Evolutionary conservation across 92 coral and sea anemone genomes (phyloP), one percentile per base, ranked within the genome.

Genomic region (Ricordea florida): DNA sequence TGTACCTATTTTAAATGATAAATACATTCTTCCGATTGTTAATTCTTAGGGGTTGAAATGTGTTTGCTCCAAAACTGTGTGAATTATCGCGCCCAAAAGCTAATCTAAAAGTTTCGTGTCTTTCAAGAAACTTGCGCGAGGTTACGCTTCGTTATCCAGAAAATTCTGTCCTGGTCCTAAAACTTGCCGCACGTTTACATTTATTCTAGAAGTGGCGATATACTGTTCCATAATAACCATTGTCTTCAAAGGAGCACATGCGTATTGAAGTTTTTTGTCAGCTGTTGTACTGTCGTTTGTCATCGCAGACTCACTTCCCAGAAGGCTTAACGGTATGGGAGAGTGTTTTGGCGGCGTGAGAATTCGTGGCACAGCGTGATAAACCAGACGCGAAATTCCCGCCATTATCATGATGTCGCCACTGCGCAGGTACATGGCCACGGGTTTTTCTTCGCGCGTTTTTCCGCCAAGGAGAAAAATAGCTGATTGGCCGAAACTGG

Each of bases 381-480:
- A 89, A 13, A 85, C 90, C 33, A 89, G 68, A 13, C 94, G 78
- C 26, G 94, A 61, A 21, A 84, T 69, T 69, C 82, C 84, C 74
- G 94, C 83, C 94, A 89, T 89, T 3, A 89, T 74, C 78, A 89
- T 73, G 37, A 85, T 44, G 69, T 89, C 90, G 1, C 94, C 94
- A 80, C 87, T 84, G 72, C 85, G 90, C 67, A 89, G 49, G 76
- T 72, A 85, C 94, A 89, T 80, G 1, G 94, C 85, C 29, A 71
- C 53, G 17, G 94, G 87, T n/a, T 56, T 58, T 15, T 67, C 76
- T 58, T 80, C 85, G 18, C 83, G 71, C 49, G 74, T 82, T 66
- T 85, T 51, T 16, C 90, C 88, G 52, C 94, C 94, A 69, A 89
- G 90, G 30, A 89, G 90, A 47, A 89, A 89, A 69, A 89, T 89